Conservation (phyloP, 2,797 vertebrate genomes). For the Acanthurus leucopareius region DNA sequence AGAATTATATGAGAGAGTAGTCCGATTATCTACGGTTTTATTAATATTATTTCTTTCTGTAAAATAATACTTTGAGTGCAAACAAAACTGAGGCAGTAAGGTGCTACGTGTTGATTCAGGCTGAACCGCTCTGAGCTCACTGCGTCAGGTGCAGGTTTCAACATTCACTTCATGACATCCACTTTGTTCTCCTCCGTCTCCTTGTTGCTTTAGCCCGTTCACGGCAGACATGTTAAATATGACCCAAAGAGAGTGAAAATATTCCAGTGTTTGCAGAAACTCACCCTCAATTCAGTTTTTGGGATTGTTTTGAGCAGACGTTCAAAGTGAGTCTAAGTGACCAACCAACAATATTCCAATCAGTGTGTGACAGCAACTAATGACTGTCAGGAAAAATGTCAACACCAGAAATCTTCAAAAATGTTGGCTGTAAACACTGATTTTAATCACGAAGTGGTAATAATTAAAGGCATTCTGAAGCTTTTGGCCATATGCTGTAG, state of each 20-base stretch:
- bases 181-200: constrained; percentile 20
- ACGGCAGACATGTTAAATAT: constrained; percentile 20
- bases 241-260: constrained; percentile 3
- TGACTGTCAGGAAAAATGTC: no score
- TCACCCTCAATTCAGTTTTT: constrained; percentile 13
- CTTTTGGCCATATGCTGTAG: neutral
- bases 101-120: constrained; percentile 26
- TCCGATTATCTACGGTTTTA: constrained; percentile 21
- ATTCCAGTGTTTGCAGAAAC: neutral
- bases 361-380: neutral
- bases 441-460: neutral
- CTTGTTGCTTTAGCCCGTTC: neutral
- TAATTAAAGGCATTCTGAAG: neutral
- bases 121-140: constrained; percentile 33
- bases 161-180: constrained; percentile 29
- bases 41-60: constrained; percentile 14
- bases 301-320: constrained; percentile 3
- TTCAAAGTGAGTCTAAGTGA: neutral
- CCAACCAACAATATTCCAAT: neutral
- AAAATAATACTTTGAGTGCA: neutral
- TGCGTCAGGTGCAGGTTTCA: constrained; percentile 27
- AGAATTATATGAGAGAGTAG: constrained; percentile 15
- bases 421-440: neutral
- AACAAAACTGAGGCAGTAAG: neutral
- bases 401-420: no score